A percentile compares a stretch with the other conserved stretches of the same genome.
These are phyloP conservation scores for Microchirus variegatus DNA, from an alignment of 2,797 vertebrate genomes.

Conservation along the genomic window DNA sequence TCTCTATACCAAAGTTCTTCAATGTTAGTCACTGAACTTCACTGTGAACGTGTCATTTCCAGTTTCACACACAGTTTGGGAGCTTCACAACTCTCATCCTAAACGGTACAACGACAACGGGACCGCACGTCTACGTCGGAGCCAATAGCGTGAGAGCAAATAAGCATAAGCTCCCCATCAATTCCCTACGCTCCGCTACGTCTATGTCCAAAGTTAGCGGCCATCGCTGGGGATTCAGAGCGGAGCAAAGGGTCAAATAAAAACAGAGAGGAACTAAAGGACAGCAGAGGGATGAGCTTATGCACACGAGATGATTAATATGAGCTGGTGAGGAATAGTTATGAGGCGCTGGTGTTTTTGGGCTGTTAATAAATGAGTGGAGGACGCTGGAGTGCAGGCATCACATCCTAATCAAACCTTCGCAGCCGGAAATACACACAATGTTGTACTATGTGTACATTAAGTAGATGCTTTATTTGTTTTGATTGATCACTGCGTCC, in stretches of 20 bases:
- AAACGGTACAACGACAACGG: constrained; percentile 9
- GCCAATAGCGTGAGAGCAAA: constrained; percentile 44
- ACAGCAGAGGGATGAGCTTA: constrained; percentile 38
- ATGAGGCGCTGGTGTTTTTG: constrained; percentile 33
- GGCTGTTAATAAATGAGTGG: constrained; percentile 30
- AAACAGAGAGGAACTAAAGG: constrained; percentile 41
- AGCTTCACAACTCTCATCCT: constrained; percentile 13
- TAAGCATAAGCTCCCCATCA: constrained; percentile 50
- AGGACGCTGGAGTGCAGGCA: constrained; percentile 4
- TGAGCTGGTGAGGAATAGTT: constrained; percentile 54
- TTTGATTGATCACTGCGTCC: neutral
- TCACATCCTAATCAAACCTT: constrained; percentile 24
- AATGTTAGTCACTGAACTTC: neutral
- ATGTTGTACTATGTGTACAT: neutral
- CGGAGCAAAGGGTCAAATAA: constrained; percentile 58
- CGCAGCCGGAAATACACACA: neutral
- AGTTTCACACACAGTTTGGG: neutral
- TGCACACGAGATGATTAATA: constrained; percentile 56
- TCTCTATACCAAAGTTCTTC: too few species aligned
- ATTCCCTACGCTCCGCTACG: constrained; percentile 22
- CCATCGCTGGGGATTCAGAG: constrained; percentile 47
- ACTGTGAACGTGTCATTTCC: neutral
- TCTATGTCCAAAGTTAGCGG: constrained; percentile 50
- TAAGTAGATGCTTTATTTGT: too few species aligned
- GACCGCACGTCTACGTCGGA: constrained; percentile 8